Percentiles rank a stretch among this genome's conserved stretches.
These are phyloP conservation scores for Eristalinus sepulchralis DNA, from an alignment of 2,888 invertebrate genomes.

Conservation along the genomic window DNA sequence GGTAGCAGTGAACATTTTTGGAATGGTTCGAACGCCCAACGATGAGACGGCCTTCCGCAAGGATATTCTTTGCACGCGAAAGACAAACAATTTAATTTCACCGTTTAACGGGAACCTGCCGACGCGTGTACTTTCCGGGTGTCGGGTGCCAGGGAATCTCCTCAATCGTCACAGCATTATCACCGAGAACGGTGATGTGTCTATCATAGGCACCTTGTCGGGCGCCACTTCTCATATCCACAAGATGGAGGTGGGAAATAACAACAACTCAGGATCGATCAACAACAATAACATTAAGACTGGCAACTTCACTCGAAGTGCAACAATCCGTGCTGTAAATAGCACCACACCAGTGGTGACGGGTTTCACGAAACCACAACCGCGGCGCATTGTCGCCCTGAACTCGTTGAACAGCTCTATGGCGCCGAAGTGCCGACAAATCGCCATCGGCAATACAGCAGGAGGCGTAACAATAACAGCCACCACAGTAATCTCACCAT, in stretches of 20 bases:
- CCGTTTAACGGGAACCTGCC: conserved; percentile 21
- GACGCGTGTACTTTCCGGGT: conserved; percentile 19
- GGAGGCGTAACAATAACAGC: conserved; percentile 56
- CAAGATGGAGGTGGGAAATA: conserved; percentile 40
- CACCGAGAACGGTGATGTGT: conserved; percentile 49
- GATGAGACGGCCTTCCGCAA: conserved; percentile 76
- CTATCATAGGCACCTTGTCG: background rate
- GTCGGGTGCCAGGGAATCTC: conserved; percentile 4
- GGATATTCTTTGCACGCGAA: conserved; percentile 76
- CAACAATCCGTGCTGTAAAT: conserved; percentile 49
- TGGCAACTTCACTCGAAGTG: conserved; percentile 23
- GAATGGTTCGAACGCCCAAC: conserved; percentile 42
- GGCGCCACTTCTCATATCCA: background rate
- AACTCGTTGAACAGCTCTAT: conserved; percentile 32
- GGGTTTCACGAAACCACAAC: conserved; percentile 54
- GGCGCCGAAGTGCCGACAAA: conserved; percentile 53
- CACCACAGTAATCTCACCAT: conserved; percentile 37
- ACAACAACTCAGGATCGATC: conserved; percentile 7
- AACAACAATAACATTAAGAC: conserved; percentile 43
- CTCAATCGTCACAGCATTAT: conserved; percentile 34
- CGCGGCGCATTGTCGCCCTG: conserved; percentile 52
- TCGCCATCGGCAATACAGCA: conserved; percentile 56
- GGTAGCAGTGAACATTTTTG: conserved; percentile 35
- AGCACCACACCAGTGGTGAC: background rate
- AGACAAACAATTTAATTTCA: conserved; percentile 75